phyloP scores from a whole-genome alignment of 2,888 invertebrate species.

The Oithona nana region DNA sequence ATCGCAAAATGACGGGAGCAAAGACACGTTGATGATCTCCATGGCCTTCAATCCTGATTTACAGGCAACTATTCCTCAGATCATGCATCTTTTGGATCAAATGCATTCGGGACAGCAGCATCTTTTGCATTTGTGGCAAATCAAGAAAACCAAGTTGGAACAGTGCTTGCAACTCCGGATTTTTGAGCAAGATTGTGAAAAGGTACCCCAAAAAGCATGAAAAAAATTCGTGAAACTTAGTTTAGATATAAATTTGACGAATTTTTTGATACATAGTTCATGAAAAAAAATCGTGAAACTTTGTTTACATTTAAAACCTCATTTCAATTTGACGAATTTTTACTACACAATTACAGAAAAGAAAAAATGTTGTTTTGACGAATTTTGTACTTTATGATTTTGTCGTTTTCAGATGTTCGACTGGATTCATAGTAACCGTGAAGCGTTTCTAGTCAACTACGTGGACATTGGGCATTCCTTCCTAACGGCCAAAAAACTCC shows the following conservation, averaged over 20 bases:
- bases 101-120: constrained; percentile 77
- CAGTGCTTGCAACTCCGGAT: constrained; percentile 87
- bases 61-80: constrained; percentile 26
- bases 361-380: neutral
- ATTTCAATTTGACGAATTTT: too few species aligned
- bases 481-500: constrained; percentile 68
- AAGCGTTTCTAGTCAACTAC: constrained; percentile 82
- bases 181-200: constrained; percentile 93
- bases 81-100: constrained; percentile 35
- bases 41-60: constrained; percentile 41
- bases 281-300: too few species aligned
- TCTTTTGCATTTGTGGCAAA: constrained; percentile 79
- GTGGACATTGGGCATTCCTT: constrained; percentile 88
- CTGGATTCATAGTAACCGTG: constrained; percentile 89
- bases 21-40: constrained; percentile 40
- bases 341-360: neutral
- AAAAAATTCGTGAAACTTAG: too few species aligned
- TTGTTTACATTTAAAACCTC: neutral
- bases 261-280: too few species aligned
- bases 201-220: too few species aligned
- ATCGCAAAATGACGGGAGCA: constrained; percentile 8
- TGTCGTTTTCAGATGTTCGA: constrained; percentile 59
- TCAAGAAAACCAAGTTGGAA: constrained; percentile 78
- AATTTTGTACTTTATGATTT: neutral
- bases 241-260: too few species aligned